These are phyloP conservation scores for Nycticorax nycticorax DNA, from an alignment of 2,113 vertebrate genomes.

Conservation along the genomic window DNA sequence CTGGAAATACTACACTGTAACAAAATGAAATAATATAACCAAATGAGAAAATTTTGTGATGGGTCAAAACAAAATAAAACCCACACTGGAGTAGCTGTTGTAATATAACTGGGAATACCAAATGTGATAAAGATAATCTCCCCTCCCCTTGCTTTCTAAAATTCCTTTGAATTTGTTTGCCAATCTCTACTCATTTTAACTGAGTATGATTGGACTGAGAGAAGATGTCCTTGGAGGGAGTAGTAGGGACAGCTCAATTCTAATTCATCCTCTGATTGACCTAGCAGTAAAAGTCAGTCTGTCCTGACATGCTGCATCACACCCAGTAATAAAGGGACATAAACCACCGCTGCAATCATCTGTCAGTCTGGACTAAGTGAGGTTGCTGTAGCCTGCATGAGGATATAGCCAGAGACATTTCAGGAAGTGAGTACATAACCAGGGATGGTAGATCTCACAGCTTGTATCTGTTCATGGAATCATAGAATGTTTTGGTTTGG, in stretches of 20 bases:
- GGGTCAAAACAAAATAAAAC: background rate
- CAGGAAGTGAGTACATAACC: background rate
- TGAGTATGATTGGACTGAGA: background rate
- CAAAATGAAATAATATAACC: background rate
- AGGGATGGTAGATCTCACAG: conserved; percentile 61
- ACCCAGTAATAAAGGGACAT: background rate
- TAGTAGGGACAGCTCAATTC: background rate
- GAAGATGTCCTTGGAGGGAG: background rate
- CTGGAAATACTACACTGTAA: background rate
- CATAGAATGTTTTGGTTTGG: no score
- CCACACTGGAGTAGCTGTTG: background rate
- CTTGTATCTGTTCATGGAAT: background rate
- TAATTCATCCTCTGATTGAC: background rate
- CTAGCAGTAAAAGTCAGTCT: background rate
- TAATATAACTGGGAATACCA: background rate
- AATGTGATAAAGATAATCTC: background rate
- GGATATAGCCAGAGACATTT: background rate
- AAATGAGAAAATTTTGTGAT: background rate
- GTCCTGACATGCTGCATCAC: background rate
- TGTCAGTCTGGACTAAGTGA: background rate
- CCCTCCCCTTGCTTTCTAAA: background rate
- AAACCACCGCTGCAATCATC: rapidly evolving
- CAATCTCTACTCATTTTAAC: background rate
- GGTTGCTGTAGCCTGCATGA: background rate
- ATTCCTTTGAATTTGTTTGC: background rate